phyloP scores from a whole-genome alignment of 2,888 invertebrate genomes.

The Campopleginae sp. region DNA sequence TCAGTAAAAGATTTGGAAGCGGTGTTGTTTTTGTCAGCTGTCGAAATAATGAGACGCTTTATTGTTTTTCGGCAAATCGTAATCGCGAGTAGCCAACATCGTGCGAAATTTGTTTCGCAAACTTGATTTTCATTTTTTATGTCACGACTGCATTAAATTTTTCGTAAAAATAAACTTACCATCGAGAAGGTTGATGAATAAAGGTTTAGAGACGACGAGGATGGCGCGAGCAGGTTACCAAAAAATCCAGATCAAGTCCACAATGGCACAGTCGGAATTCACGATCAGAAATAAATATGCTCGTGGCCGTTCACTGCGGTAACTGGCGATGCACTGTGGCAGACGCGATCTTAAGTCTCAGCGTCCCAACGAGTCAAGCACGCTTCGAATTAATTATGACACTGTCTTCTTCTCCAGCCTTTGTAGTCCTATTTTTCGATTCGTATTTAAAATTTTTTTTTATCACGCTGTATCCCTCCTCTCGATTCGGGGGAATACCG shows the following conservation, averaged over 20 bases:
- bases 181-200: constrained; percentile 5
- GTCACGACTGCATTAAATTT: background rate
- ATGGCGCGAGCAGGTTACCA: background rate
- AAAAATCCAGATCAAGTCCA: background rate
- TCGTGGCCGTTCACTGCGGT: constrained; percentile 10
- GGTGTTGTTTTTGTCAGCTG: too few species aligned
- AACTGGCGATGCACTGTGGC: constrained; percentile 6
- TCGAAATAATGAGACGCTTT: background rate
- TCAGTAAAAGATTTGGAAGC: too few species aligned
- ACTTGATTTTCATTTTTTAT: background rate
- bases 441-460: background rate
- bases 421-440: background rate
- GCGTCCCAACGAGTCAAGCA: background rate
- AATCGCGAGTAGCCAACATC: background rate
- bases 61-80: background rate
- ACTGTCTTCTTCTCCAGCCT: background rate
- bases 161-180: background rate
- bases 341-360: background rate
- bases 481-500: background rate
- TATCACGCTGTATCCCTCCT: background rate
- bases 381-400: constrained; percentile 7
- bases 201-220: background rate
- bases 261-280: constrained; percentile 9
- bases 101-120: too few species aligned
- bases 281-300: background rate